Percentiles rank a stretch among this genome's conserved stretches.
phyloP scores from a whole-genome alignment of 2,797 vertebrate species.

The Hoplostethus atlanticus region DNA sequence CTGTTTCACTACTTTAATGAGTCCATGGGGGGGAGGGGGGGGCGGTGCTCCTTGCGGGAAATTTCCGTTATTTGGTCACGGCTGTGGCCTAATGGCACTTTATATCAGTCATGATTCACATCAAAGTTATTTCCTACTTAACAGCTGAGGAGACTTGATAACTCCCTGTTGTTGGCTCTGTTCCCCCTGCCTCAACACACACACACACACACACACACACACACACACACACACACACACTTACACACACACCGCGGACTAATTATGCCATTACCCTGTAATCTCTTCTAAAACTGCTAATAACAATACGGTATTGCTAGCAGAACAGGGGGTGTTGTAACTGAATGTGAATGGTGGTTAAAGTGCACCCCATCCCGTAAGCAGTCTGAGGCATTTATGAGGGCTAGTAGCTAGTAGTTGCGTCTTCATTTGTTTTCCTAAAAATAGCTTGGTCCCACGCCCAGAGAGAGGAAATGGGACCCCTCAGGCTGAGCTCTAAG shows the following conservation, averaged over 20 bases:
- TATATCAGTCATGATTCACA: constrained; percentile 27
- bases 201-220: background rate
- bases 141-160: constrained; percentile 46
- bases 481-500: constrained; percentile 35
- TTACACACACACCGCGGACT: constrained; percentile 12
- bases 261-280: constrained; percentile 22
- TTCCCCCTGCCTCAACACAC: background rate
- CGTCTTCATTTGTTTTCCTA: constrained; percentile 65
- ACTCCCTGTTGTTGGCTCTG: constrained; percentile 20
- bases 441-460: constrained; percentile 73
- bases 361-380: constrained; percentile 41
- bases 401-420: constrained; percentile 19
- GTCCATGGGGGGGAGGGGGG: constrained; percentile 19
- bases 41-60: constrained; percentile 10
- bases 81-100: constrained; percentile 1
- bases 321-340: constrained; percentile 30
- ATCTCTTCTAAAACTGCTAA: constrained; percentile 33
- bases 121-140: constrained; percentile 27
- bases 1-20: constrained; percentile 24
- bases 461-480: constrained; percentile 70
- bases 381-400: constrained; percentile 49
- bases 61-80: constrained; percentile 26
- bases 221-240: background rate
- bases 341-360: constrained; percentile 14
- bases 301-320: constrained; percentile 35